Evolutionary conservation across 2,888 invertebrate genomes (phyloP), one percentile per base, ranked within the genome.

Genomic region (Eupithecia dodoneata): DNA sequence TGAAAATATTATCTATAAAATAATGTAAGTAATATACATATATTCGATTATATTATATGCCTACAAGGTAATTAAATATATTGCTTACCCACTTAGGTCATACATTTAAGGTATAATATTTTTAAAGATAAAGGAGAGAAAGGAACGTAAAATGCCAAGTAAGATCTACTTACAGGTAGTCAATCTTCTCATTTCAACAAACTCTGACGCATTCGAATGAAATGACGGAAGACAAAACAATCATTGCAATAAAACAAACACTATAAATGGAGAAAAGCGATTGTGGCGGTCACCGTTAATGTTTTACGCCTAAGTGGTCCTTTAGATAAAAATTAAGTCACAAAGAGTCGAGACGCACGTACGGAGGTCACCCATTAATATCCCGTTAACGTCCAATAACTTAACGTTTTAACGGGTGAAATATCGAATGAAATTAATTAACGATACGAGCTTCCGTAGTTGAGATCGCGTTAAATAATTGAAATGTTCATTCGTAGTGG

Each of bases 301-400:
- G 83, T 82, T 84, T 83, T 81, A 81, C 79, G 81, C 85, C 83
- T 87, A 87, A 87, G 86, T 85, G 85, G 83, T 86, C 82, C 87
- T 86, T 85, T 83, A 86, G 86, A 87, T 87, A 87, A 89, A 76
- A 88, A 88, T 88, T 86, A 87, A 89, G 88, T 83, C 83, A 87
- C 87, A 89, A 90, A 87, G 87, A 87, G 80, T 81, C 80, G 79
- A 85, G 82, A 81, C 81, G 81, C 81, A 15, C 82, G 79, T 47
- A 75, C 85, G 87, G 87, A 92, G 92, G 92, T 90, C 91, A 87
- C 84, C 86, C 89, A 91, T 91, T 89, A 89, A 92, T 90, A 90
- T 83, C 83, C 86, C 86, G 87, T 87, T 86, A 89, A 91, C 88
- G 83, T 85, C 83, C 87, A 85, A 91, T 92, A 92, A 91, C 83